Evolutionary conservation across 2,888 invertebrate genomes (phyloP).

Genomic region (Cephus rjabovi): DNA sequence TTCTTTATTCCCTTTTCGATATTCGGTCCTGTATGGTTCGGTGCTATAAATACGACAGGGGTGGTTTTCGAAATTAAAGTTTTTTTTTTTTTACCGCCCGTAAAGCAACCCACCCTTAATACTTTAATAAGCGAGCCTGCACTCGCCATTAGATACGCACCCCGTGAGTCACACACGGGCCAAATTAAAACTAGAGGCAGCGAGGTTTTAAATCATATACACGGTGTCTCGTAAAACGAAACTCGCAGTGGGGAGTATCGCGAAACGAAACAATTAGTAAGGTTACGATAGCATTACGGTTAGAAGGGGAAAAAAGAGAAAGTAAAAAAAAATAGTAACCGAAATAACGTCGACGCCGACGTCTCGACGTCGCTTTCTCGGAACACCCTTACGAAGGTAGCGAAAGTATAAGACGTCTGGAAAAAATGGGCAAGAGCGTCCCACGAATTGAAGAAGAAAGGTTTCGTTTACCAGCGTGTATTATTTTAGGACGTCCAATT

Average conservation of each 20-base stretch:
- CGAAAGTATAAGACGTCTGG: neutral
- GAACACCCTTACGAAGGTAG: neutral
- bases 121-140: neutral
- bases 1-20: neutral
- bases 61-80: constrained; percentile 15
- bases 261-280: neutral
- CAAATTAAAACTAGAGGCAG: neutral
- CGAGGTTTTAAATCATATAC: neutral
- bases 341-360: neutral
- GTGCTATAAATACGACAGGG: constrained; percentile 15
- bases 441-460: neutral
- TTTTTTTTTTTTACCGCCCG: neutral
- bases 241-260: neutral
- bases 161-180: neutral
- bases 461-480: neutral
- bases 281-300: neutral
- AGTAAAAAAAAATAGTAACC: neutral
- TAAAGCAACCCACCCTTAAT: neutral
- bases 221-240: neutral
- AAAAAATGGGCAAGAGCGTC: neutral
- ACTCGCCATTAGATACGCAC: neutral
- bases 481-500: neutral
- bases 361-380: neutral
- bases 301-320: neutral
- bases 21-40: neutral